Percentiles rank a stretch among this genome's conserved stretches.
phyloP scores from a whole-genome alignment of 2,797 vertebrate genomes.

The Salmo trutta region DNA sequence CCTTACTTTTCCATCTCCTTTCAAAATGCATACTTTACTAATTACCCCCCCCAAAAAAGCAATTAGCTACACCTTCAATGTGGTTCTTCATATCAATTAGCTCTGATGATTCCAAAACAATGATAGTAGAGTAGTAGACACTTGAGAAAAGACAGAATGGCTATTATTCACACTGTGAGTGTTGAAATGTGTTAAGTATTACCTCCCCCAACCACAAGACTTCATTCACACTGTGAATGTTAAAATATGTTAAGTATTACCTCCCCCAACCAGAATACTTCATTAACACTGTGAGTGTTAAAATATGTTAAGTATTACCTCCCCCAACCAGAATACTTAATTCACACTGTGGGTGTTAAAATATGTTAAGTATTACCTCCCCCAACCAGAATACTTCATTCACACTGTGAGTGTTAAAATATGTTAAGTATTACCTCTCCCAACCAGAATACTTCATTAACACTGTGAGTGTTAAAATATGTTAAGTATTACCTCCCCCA shows the following conservation, averaged over 20 bases:
- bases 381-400: background rate
- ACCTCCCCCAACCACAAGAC: background rate
- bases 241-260: constrained; percentile 10
- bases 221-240: constrained; percentile 1
- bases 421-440: no score
- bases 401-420: background rate
- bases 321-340: background rate
- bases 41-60: background rate
- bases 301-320: no score
- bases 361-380: constrained; percentile 10
- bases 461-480: constrained; percentile 8
- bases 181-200: constrained; percentile 7
- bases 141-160: background rate
- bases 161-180: background rate
- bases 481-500: constrained; percentile 2
- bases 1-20: background rate
- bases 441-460: background rate
- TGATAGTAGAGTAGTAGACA: background rate
- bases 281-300: background rate
- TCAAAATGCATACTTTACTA: background rate
- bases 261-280: background rate
- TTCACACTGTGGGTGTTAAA: constrained; percentile 2
- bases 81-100: background rate
- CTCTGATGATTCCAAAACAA: background rate
- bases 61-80: background rate